Base-by-base conservation (phyloP, 1,140 invertebrate genomes). In the Lasioglossum baleicum region DNA sequence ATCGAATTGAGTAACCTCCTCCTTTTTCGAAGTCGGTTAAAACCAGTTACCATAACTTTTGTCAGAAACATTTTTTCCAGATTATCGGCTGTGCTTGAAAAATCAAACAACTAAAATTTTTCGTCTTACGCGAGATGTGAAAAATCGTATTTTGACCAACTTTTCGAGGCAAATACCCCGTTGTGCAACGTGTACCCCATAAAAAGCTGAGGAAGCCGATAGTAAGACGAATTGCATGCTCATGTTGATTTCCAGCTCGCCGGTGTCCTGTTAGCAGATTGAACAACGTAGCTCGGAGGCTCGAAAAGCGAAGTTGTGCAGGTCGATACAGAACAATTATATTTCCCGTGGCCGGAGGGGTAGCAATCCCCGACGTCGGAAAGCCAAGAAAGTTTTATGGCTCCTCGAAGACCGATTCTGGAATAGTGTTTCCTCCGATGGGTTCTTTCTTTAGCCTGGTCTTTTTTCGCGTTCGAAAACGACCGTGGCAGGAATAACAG, bases 391-490 rank as follows among this genome's bases (percentile, higher is more conserved):
- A 48, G 75, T 77, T 77, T 70, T 71, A 76, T 51, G 26, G 56
- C 42, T 70, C 75, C 75, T 40, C 67, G 58, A 69, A 70, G 75
- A 63, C 22, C 42, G 56, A 77, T 77, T 51, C 42, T 13, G 8
- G 40, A 26, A 42, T 7, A 35, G n/a, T 40, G 42, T 53, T 56
- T 66, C 6, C n/a, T 22, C 26, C 26, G 7, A 0, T 17, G 2
- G 15, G 60, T 31, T 48, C 10, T 31, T 53, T 51, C 17, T 35
- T 68, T 44, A 31, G 22, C 22, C 5, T 35, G 3, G 31, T 56
- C 44, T 5, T 17, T 4, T 35, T 35, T 17, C 3, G 10, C 15
- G 26, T 56, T 67, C 31, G 13, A n/a, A 53, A n/a, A n/a, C 26
- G 68, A 69, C 13, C 42, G 44, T 53, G 26, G 26, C 22, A 7